Percentiles rank a stretch among this genome's conserved stretches.
Evolutionary conservation across 2,888 invertebrate species (phyloP).

Genomic region (Allacma fusca): DNA sequence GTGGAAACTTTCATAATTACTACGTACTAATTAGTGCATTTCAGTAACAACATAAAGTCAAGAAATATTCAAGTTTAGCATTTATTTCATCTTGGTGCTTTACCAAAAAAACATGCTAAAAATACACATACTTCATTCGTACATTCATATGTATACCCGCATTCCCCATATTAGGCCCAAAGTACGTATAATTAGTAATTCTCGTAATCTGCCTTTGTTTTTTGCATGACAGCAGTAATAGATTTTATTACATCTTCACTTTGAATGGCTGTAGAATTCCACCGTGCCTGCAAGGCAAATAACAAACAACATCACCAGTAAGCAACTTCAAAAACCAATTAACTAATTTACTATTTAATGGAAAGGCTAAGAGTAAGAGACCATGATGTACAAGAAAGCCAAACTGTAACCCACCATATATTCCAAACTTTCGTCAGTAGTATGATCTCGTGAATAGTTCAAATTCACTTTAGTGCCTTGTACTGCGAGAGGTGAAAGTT

Average conservation of each 20-base stretch:
- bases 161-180: too few relatives aligned
- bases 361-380: too few relatives aligned
- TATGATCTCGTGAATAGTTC: conserved; percentile 86
- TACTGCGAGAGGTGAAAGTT: conserved; percentile 92
- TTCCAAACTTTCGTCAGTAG: conserved; percentile 85
- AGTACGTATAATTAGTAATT: conserved; percentile 32
- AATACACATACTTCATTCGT: too few relatives aligned
- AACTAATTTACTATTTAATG: too few relatives aligned
- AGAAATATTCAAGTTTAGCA: too few relatives aligned
- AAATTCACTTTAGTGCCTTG: conserved; percentile 87
- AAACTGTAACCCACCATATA: conserved; percentile 92
- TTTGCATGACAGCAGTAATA: conserved; percentile 77
- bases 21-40: too few relatives aligned
- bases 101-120: too few relatives aligned
- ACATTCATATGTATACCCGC: too few relatives aligned
- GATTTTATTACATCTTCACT: conserved; percentile 88
- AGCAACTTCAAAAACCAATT: background rate
- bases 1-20: too few relatives aligned
- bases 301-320: background rate
- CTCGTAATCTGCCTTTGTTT: conserved; percentile 63
- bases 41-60: too few relatives aligned
- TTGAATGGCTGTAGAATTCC: conserved; percentile 87
- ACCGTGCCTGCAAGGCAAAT: conserved; percentile 70
- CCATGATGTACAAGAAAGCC: too few relatives aligned
- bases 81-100: too few relatives aligned